phyloP scores from a whole-genome alignment of 2,113 vertebrate genomes.

The Prunella himalayana region DNA sequence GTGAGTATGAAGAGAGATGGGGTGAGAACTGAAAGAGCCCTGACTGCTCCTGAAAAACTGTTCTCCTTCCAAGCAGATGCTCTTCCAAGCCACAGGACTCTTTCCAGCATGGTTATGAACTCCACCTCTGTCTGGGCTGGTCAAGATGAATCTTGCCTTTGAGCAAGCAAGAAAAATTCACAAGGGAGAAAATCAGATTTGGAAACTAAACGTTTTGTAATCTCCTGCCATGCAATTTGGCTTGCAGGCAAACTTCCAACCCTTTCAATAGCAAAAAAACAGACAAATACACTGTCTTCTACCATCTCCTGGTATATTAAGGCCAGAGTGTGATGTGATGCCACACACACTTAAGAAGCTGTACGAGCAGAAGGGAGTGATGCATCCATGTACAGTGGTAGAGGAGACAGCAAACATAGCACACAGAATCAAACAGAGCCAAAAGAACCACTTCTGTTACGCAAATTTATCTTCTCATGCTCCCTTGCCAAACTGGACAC shows the following conservation, averaged over 20 bases:
- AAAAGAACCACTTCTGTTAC: not conserved
- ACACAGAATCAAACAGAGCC: not conserved
- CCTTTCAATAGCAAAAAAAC: not conserved
- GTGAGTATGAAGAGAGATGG: not conserved
- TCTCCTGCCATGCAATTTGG: conserved; percentile 20
- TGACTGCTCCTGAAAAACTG: not conserved
- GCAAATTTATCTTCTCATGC: not conserved
- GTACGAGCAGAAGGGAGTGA: not conserved
- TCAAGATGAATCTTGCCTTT: conserved; percentile 26
- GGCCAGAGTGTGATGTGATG: not conserved
- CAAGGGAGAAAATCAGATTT: conserved; percentile 7
- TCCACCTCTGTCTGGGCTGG: not conserved
- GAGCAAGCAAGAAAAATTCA: not conserved
- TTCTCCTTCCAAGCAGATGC: not conserved
- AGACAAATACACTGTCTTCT: not conserved
- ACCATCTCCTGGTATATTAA: not conserved
- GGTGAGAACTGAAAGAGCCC: not conserved
- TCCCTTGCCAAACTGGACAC: not conserved
- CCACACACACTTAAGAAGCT: not conserved
- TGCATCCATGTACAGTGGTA: not conserved
- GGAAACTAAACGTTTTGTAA: conserved; percentile 6
- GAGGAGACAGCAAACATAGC: not conserved
- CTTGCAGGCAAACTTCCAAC: not conserved
- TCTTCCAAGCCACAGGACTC: not conserved
- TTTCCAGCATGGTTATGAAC: not conserved